Evolutionary conservation across 1,140 invertebrate genomes (phyloP).

Genomic region (Hypothenemus hampei): DNA sequence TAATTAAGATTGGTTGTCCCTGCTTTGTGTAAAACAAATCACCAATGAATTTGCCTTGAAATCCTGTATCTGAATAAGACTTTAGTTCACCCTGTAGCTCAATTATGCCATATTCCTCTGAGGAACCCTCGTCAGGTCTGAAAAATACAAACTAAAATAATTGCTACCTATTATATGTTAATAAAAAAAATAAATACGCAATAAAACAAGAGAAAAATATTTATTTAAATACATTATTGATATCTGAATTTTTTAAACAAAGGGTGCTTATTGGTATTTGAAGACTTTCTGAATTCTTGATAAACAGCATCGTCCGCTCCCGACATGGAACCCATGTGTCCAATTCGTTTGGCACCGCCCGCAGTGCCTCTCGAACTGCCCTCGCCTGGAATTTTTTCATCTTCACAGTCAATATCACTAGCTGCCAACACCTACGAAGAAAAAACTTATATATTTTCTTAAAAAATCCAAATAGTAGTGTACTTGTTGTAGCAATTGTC

Average conservation of each 20-base stretch:
- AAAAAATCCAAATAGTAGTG: too few relatives aligned
- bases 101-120: conserved; percentile 64
- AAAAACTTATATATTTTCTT: not conserved
- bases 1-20: conserved; percentile 76
- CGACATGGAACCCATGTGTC: conserved; percentile 85
- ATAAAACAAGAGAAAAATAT: not conserved
- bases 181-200: conserved; percentile 1
- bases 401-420: conserved; percentile 93
- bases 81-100: conserved; percentile 83
- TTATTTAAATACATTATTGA: conserved; percentile 38
- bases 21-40: conserved; percentile 74
- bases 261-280: conserved; percentile 65
- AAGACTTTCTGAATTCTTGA: conserved; percentile 72
- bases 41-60: conserved; percentile 66
- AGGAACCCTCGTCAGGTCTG: conserved; percentile 8
- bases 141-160: too few relatives aligned
- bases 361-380: conserved; percentile 48
- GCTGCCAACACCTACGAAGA: conserved; percentile 67
- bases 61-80: conserved; percentile 51
- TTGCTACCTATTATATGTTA: too few relatives aligned
- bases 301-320: conserved; percentile 95
- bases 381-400: conserved; percentile 80
- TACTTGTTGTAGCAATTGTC: conserved; percentile 87
- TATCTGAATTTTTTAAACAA: conserved; percentile 92
- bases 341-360: conserved; percentile 54